Percentiles rank a stretch among this genome's conserved stretches.
Evolutionary conservation across 2,113 vertebrate species (phyloP).

Genomic region (Elaphurus davidianus): DNA sequence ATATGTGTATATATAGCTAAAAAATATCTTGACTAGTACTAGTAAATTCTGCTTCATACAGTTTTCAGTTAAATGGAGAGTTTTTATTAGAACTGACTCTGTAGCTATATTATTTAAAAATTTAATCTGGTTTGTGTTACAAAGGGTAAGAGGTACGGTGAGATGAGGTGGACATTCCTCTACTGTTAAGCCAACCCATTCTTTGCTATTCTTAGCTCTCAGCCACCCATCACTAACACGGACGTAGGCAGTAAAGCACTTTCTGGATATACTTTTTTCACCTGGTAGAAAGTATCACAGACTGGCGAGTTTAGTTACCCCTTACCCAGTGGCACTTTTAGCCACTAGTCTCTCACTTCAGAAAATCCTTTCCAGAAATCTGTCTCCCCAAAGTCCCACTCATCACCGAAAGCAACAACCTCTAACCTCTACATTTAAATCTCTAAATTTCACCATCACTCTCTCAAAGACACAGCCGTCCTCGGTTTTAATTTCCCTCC

Average conservation of each 20-base stretch:
- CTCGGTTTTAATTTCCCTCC: background rate
- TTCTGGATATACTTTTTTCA: background rate
- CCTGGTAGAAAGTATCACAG: background rate
- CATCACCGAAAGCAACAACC: background rate
- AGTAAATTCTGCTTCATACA: background rate
- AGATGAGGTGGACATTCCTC: background rate
- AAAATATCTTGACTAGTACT: background rate
- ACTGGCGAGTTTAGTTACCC: background rate
- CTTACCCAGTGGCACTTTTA: background rate
- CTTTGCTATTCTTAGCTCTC: background rate
- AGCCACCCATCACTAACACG: background rate
- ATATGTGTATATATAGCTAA: background rate
- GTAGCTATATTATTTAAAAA: background rate
- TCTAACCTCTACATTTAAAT: background rate
- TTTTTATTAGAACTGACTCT: background rate
- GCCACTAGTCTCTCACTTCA: background rate
- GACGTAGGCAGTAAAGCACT: background rate
- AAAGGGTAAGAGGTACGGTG: background rate
- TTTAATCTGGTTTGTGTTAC: background rate
- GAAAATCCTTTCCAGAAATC: background rate
- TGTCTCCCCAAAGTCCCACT: background rate
- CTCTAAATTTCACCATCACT: background rate
- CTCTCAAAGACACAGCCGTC: background rate
- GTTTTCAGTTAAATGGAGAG: background rate
- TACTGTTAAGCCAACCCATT: background rate